These are phyloP conservation scores for Caenorhabditis drosophilae DNA, from an alignment of 2,888 invertebrate species.

Conservation along the genomic window DNA sequence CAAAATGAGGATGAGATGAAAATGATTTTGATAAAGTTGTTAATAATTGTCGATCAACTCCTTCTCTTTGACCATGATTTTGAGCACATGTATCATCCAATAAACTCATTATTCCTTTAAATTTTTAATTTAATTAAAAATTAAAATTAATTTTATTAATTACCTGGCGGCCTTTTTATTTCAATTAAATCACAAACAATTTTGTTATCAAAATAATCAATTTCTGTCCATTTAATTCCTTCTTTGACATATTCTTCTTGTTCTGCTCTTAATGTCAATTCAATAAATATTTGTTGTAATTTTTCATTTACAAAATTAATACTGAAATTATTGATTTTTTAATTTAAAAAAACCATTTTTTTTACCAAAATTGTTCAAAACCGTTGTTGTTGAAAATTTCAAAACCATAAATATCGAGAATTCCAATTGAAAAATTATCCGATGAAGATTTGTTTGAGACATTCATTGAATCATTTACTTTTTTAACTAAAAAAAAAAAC, in stretches of 20 bases:
- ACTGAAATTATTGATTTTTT: slow-evolving; percentile 69
- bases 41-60: slow-evolving; percentile 73
- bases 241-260: slow-evolving; percentile 44
- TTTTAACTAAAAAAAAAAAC: slow-evolving; percentile 69
- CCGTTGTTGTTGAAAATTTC: slow-evolving; percentile 78
- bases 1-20: slow-evolving; percentile 75
- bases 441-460: slow-evolving; percentile 22
- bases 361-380: slow-evolving; percentile 76
- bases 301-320: slow-evolving; percentile 80
- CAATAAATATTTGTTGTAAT: slow-evolving; percentile 79
- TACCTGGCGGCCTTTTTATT: slow-evolving; percentile 73
- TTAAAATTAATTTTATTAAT: no score
- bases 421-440: slow-evolving; percentile 73
- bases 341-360: neutral
- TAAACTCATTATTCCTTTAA: slow-evolving; percentile 76
- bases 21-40: slow-evolving; percentile 37
- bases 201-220: slow-evolving; percentile 79
- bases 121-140: no score
- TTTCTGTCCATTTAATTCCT: slow-evolving; percentile 76
- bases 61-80: slow-evolving; percentile 77
- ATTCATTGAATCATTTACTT: slow-evolving; percentile 76
- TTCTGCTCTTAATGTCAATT: slow-evolving; percentile 78
- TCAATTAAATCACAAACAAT: slow-evolving; percentile 78
- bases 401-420: slow-evolving; percentile 79
- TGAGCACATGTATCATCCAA: slow-evolving; percentile 79